These are phyloP conservation scores for Bombus superbus DNA, from an alignment of 1,140 invertebrate genomes.

Conservation along the genomic window DNA sequence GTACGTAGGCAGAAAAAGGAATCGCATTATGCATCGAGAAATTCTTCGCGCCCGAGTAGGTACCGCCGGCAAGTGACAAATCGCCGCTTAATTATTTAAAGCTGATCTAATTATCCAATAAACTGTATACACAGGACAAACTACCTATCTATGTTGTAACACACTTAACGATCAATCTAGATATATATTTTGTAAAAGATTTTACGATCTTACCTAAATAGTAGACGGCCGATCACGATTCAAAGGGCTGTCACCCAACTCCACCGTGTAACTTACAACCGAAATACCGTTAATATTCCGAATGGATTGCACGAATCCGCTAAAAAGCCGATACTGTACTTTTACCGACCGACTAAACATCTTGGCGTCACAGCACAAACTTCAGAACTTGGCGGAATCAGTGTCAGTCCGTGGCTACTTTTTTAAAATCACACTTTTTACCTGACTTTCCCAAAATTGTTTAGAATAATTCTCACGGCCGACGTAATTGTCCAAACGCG, in stretches of 20 bases:
- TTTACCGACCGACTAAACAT: conserved; percentile 5
- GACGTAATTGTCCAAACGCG: conserved; percentile 34
- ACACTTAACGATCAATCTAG: too few species aligned
- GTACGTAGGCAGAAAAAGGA: conserved; percentile 35
- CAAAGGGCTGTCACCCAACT: background rate
- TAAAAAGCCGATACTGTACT: background rate
- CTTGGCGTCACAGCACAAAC: background rate
- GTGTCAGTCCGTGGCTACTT: background rate
- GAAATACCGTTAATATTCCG: background rate
- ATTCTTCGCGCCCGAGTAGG: background rate
- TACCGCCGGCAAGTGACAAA: background rate
- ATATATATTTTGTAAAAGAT: background rate
- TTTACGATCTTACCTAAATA: conserved; percentile 5
- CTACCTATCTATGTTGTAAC: too few species aligned
- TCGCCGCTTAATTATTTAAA: background rate
- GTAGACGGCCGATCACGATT: background rate
- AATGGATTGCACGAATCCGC: background rate
- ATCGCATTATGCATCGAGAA: conserved; percentile 8
- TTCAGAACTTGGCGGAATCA: background rate
- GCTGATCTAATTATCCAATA: background rate
- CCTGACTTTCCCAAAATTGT: conserved; percentile 21
- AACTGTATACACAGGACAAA: too few species aligned
- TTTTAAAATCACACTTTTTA: conserved; percentile 30
- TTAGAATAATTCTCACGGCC: conserved; percentile 29
- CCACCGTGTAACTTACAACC: background rate